Evolutionary conservation across 2,797 vertebrate species (phyloP), one percentile per base, ranked within the genome.

Genomic region (Cryptoblepharus egeriae): DNA sequence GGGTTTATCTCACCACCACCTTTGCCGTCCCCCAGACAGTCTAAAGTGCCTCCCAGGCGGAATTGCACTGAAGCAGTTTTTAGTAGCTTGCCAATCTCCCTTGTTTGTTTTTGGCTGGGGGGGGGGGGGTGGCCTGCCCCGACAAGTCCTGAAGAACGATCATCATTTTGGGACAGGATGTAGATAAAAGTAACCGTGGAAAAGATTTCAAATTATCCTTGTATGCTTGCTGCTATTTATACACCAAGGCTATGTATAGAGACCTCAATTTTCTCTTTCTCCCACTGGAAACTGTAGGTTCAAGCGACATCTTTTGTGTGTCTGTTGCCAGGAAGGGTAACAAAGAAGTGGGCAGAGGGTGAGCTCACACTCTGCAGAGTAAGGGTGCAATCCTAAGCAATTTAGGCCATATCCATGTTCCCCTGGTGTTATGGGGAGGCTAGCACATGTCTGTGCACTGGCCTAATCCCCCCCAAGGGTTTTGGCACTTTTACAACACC

Each of bases 1-100:
- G 28, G 81, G 75, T 32, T 83, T 77, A 72, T 83, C 75, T 49
- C 5, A 3, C 2, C 28, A 6, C 64, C 26, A 8, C 73, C 73
- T 60, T 22, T 8, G 13, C 67, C 8, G 10, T 12, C n/a, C 42
- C 52, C 73, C 86, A 87, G 92, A 88, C 88, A 24, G 67, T 39
- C 12, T 28, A 10, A 58, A 58, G 65, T 4, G 49, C 49, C 49
- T 58, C 7, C 35, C 20, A 52, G 26, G 22, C 9, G 10, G 6
- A 5, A 15, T 20, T 24, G 28, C 24, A 3, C 22, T 22, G 57
- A 22, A 58, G 12, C 58, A 35, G 22, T 52, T 80, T 69, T 79
- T 69, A 58, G 77, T 52, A 28, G 2, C 45, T 49, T n/a, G 45
- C 24, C 63, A 28, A 10, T 37, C 63, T 32, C 49, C 20, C 35